phyloP scores from a whole-genome alignment of 2,113 vertebrate species.

The Boulengeromyrus knoepffleri region DNA sequence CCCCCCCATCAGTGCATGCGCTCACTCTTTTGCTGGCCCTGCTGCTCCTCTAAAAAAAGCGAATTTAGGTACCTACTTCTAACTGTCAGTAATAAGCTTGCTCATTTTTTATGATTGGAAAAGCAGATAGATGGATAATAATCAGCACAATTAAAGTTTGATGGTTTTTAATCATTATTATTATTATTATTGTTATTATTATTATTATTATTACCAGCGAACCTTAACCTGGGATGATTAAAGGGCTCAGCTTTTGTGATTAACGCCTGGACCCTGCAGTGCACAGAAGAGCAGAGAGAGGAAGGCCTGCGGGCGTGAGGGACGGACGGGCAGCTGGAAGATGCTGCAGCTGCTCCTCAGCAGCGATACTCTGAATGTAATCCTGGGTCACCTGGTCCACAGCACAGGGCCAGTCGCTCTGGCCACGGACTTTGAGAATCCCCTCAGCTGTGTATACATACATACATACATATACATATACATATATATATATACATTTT shows the following conservation, averaged over 20 bases:
- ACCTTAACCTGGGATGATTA: not conserved
- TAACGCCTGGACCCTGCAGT: not conserved
- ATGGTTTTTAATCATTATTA: not conserved
- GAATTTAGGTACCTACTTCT: conserved; percentile 8
- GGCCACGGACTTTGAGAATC: not conserved
- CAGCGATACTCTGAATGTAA: not conserved
- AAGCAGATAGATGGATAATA: not conserved
- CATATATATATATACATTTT: not conserved
- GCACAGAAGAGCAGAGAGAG: not conserved
- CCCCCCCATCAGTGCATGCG: too few relatives aligned
- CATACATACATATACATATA: not conserved
- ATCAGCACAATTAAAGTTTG: not conserved
- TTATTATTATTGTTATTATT: not conserved
- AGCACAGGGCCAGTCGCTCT: not conserved
- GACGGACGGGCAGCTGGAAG: not conserved
- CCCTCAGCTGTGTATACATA: not conserved
- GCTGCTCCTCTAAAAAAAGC: not conserved
- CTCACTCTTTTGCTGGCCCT: not conserved
- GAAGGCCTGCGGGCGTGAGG: not conserved
- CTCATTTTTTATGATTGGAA: conserved; percentile 3
- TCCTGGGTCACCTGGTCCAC: not conserved
- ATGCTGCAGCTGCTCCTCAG: not conserved
- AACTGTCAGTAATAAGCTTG: not conserved
- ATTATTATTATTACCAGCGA: not conserved
- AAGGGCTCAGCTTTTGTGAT: not conserved